Percentiles rank a stretch among this genome's conserved stretches.
Evolutionary conservation across 2,888 invertebrate genomes (phyloP).

Genomic region (Gerosis bhagava): DNA sequence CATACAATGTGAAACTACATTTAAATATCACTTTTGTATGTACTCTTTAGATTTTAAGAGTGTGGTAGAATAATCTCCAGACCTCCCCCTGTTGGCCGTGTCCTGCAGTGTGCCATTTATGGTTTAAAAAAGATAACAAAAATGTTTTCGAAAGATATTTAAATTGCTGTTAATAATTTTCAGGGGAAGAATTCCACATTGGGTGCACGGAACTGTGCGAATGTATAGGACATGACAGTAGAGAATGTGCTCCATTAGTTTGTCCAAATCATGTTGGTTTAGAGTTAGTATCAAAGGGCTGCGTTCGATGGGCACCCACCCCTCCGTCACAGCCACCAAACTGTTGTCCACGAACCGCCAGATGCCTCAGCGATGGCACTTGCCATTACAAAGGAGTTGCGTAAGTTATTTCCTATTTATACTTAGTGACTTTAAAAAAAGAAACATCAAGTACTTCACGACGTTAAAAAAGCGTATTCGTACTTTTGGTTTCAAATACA

Average conservation of each 20-base stretch:
- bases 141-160: too few species aligned
- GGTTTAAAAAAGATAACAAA: too few species aligned
- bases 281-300: slow-evolving; percentile 92
- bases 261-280: slow-evolving; percentile 93
- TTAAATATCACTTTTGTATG: too few species aligned
- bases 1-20: too few species aligned
- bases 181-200: slow-evolving; percentile 90
- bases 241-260: slow-evolving; percentile 90
- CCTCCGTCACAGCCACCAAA: slow-evolving; percentile 89
- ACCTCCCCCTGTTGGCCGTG: too few species aligned
- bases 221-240: slow-evolving; percentile 84
- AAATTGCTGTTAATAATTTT: slow-evolving; percentile 10
- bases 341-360: slow-evolving; percentile 91
- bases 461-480: too few species aligned
- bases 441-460: too few species aligned
- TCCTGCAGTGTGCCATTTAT: too few species aligned
- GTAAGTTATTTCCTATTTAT: slow-evolving; percentile 58
- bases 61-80: too few species aligned
- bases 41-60: too few species aligned
- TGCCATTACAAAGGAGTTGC: slow-evolving; percentile 87
- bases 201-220: slow-evolving; percentile 91
- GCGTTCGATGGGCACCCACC: slow-evolving; percentile 93
- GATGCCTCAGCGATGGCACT: slow-evolving; percentile 91
- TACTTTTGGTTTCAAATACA: too few species aligned
- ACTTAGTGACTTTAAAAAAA: too few species aligned